Conservation (phyloP, 64 coral and sea anemone genomes). For the Dendronephthya gigantea region DNA sequence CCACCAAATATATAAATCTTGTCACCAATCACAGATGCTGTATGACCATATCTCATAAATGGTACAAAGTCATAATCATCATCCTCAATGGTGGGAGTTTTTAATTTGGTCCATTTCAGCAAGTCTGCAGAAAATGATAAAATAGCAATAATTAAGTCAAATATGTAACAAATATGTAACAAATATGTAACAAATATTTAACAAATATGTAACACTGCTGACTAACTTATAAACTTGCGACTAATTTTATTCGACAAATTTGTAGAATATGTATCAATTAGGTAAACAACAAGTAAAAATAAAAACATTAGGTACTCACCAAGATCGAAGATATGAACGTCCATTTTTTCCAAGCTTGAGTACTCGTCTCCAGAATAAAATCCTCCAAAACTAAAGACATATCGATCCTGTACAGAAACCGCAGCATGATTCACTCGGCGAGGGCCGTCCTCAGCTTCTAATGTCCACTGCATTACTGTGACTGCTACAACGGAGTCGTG, state of each 20-base stretch:
- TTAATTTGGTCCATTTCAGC: conserved; percentile 66
- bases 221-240: no score
- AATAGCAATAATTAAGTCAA: no score
- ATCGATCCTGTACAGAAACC: conserved; percentile 58
- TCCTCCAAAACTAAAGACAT: conserved; percentile 91
- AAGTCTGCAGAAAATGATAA: conserved; percentile 36
- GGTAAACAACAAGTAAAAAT: no score
- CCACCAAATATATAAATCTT: conserved; percentile 85
- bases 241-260: background rate
- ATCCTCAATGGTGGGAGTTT: background rate
- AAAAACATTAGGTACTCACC: no score
- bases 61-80: conserved; percentile 47
- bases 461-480: conserved; percentile 43
- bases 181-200: conserved; percentile 5
- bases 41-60: conserved; percentile 95
- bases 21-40: conserved; percentile 72
- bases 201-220: no score
- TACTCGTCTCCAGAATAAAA: conserved; percentile 96
- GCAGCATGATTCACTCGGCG: conserved; percentile 90
- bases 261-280: no score
- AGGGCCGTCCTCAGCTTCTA: conserved; percentile 67
- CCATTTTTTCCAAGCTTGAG: conserved; percentile 66
- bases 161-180: background rate
- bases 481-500: no score
- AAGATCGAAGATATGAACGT: conserved; percentile 87